phyloP scores from a whole-genome alignment of 2,797 vertebrate species.

The Petrocephalus sullivani region DNA sequence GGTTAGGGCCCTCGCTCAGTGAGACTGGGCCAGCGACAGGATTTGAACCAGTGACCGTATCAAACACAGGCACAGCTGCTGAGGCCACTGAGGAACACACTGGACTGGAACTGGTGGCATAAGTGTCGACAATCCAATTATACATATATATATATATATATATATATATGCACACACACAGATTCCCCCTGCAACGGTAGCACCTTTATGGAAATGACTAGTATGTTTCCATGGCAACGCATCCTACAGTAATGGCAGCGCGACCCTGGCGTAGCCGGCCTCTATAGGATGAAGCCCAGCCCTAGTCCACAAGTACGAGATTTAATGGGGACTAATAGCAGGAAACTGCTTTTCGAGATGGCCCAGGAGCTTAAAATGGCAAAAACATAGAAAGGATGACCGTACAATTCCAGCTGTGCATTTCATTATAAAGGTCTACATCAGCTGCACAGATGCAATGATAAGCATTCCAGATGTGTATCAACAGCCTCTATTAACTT shows the following conservation, averaged over 20 bases:
- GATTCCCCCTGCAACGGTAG: background rate
- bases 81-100: background rate
- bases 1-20: background rate
- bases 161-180: background rate
- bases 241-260: background rate
- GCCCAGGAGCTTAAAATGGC: background rate
- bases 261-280: background rate
- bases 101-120: background rate
- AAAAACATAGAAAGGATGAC: background rate
- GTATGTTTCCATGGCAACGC: constrained; percentile 29
- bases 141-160: background rate
- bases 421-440: background rate
- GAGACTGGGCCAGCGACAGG: background rate
- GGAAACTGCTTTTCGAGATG: background rate
- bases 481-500: background rate
- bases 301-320: background rate
- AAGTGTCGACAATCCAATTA: background rate
- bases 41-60: background rate
- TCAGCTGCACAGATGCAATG: background rate
- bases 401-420: background rate
- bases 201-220: constrained; percentile 14
- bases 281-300: background rate
- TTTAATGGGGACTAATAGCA: constrained; percentile 6
- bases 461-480: background rate
- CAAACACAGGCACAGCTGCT: background rate